A percentile compares a stretch with the other conserved stretches of the same genome.
Conservation (phyloP, 1,140 invertebrate species). For the Melipona quadrifasciata region DNA sequence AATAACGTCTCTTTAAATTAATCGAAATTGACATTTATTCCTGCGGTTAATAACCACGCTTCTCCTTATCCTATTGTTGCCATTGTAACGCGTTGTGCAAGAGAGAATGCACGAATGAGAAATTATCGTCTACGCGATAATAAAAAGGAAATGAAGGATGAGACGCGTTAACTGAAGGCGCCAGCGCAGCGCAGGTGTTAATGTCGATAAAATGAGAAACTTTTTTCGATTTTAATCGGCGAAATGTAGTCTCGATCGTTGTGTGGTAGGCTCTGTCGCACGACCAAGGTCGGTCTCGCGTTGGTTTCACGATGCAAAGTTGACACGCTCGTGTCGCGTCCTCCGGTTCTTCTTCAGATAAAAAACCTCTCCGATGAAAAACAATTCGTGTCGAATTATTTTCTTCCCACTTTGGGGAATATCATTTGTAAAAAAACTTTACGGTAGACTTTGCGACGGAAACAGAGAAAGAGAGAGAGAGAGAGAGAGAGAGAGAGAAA, state of each 20-base stretch:
- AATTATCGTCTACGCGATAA: not conserved
- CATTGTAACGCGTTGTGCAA: not conserved
- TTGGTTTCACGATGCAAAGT: constrained; percentile 55
- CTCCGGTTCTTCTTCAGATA: constrained; percentile 14
- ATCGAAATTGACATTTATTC: constrained; percentile 6
- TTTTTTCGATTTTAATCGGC: constrained; percentile 25
- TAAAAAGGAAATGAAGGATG: constrained; percentile 3
- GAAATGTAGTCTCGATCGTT: constrained; percentile 35
- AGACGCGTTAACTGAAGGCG: constrained; percentile 7
- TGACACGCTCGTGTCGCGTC: constrained; percentile 20
- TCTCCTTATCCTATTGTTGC: not conserved
- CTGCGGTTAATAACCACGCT: not conserved
- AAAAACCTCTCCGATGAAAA: not conserved
- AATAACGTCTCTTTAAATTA: not conserved
- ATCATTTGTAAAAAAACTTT: not conserved
- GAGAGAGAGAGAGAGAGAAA: not conserved
- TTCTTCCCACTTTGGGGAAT: not conserved
- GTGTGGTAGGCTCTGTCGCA: constrained; percentile 21
- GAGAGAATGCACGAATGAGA: not conserved
- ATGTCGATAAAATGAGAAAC: constrained; percentile 39
- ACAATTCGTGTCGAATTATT: not conserved
- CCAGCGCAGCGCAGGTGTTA: not conserved
- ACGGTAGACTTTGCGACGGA: not conserved
- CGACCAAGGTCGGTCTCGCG: constrained; percentile 53
- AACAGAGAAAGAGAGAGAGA: not conserved